phyloP scores from a whole-genome alignment of 2,888 invertebrate species.

The Itoplectis maculator region DNA sequence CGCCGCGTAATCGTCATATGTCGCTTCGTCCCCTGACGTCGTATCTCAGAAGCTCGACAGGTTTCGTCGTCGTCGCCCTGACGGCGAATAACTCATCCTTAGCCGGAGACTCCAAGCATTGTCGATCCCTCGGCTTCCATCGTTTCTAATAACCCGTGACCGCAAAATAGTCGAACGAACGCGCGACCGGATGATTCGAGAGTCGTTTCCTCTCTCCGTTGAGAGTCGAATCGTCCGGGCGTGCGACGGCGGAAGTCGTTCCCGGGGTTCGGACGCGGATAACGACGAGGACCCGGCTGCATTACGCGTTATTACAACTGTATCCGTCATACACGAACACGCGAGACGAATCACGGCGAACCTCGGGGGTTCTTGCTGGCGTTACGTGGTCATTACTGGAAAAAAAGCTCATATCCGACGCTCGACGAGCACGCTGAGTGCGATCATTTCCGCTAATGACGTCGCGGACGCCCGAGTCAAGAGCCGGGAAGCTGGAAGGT shows the following conservation, averaged over 20 bases:
- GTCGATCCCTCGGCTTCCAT: constrained; percentile 31
- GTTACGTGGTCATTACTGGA: constrained; percentile 27
- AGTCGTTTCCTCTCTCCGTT: constrained; percentile 41
- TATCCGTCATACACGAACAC: not conserved
- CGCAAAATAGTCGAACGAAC: constrained; percentile 58
- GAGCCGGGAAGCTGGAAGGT: too few species aligned
- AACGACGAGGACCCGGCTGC: constrained; percentile 22
- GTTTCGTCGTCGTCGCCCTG: constrained; percentile 38
- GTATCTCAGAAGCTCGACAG: constrained; percentile 37
- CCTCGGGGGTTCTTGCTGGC: constrained; percentile 3
- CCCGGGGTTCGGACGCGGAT: constrained; percentile 27
- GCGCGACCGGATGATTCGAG: constrained; percentile 56
- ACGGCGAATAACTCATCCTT: constrained; percentile 61
- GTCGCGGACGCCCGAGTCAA: too few species aligned
- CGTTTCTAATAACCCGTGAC: constrained; percentile 66
- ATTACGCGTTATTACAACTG: constrained; percentile 16
- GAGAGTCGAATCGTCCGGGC: constrained; percentile 26
- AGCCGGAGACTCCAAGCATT: not conserved
- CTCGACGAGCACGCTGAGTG: too few species aligned
- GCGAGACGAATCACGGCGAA: not conserved
- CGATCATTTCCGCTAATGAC: too few species aligned
- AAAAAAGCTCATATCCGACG: not conserved
- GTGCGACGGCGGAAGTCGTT: constrained; percentile 43
- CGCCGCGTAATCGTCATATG: constrained; percentile 63
- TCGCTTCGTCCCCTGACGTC: constrained; percentile 39